Base-by-base conservation (phyloP, 2,113 vertebrate genomes). In the Campylomormyrus numenius region DNA sequence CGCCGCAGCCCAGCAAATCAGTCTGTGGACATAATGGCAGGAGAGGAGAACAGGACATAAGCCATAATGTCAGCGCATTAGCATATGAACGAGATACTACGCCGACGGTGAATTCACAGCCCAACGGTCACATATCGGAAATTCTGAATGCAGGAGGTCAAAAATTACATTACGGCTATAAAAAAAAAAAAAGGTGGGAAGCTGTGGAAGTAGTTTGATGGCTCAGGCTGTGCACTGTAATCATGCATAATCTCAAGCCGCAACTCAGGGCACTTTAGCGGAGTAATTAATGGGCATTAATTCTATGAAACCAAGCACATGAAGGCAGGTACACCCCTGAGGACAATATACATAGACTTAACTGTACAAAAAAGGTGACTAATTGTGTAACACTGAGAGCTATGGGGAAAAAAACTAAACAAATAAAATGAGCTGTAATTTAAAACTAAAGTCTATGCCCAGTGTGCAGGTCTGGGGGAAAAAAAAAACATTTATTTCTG, bases 361-460 rank as follows among this genome's bases (percentile, higher is more conserved):
- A 62, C 88, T 70, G 58, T 74, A 88, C 42, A 49, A 85, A 42
- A 42, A 83, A 53, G 11, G 48, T 52, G 88, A 89, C 48, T 52
- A 89, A 80, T 83, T 84, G 50, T 74, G 11, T 56, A 89, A 83
- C 35, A 4, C 49, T 5, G 70, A 52, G 48, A 49, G 45, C 48
- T 10, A 74, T 19, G 27, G 49, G 62, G 27, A 21, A 74, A 88
- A 87, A 49, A 52, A 31, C 85, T 31, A 31, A 31, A 52, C 46
- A 52, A 46, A 87, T 39, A 87, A 56, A 87, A 87, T 39, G 85
- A 53, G 85, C 27, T 49, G 50, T 35, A 84, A 77, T 35, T 48
- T 88, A 88, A 88, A 88, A 48, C 27, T 88, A 88, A 83, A 89
- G 88, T 89, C 49, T 83, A 24, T 42, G 39, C 74, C 74, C 50